Evolutionary conservation across 2,113 vertebrate species (phyloP), one percentile per base, ranked within the genome.

Genomic region (Campylorhamphus procurvoides): DNA sequence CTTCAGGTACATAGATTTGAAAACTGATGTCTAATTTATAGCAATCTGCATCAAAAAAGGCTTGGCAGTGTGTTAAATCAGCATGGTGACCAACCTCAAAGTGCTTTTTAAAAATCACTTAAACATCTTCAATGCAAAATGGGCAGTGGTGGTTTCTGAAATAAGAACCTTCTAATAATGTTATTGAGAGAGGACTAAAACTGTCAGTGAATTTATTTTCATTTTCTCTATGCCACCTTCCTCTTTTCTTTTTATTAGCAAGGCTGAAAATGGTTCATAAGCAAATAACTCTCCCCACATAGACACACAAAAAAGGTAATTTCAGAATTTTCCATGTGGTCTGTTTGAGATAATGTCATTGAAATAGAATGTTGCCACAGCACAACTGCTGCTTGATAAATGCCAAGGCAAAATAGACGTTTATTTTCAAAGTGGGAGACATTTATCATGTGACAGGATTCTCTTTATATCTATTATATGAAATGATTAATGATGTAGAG

Each of bases 401-500:
- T 97, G 96, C 93, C 94, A 94, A 96, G 89, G 88, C 78, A 93
- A 94, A 97, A 87, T 62, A 96, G 96, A 95, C 22, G 39, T 94
- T 97, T 97, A 96, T 96, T 96, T 95, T 95, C 96, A 94, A 93
- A 95, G 80, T 59, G 60, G 87, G 84, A 96, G 96, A 87, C 94
- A 96, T 97, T 97, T 97, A 94, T 97, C 93, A 95, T 84, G 82
- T 94, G 96, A 94, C 90, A 91, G 74, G 76, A 91, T 90, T 96
- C 87, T 92, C 87, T 96, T 96, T 93, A 82, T 96, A 94, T 96
- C 91, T 94, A 92, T 96, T 97, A 91, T 84, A 68, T 91, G 96
- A 92, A 94, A 96, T 97, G 96, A 97, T 96, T 96, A 97, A 96
- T 96, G 96, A 95, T 87, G 91, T 69, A 87, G 90, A 87, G 67